phyloP scores from a whole-genome alignment of 1,140 invertebrate species.

The Centruroides vittatus region DNA sequence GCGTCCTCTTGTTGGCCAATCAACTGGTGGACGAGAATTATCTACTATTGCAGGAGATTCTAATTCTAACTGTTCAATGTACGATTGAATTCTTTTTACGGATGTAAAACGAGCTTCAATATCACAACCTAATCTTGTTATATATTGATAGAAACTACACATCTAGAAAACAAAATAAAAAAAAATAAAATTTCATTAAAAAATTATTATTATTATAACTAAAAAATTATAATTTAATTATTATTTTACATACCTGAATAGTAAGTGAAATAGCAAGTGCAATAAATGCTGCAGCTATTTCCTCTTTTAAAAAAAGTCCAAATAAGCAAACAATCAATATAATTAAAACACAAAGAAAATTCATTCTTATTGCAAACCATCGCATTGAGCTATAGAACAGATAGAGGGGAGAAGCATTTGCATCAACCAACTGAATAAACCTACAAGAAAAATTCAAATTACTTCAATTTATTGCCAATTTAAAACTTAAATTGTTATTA shows the following conservation, averaged over 20 bases:
- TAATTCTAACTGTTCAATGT: conserved; percentile 27
- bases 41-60: conserved; percentile 12
- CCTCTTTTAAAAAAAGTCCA: conserved; percentile 39
- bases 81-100: conserved; percentile 40
- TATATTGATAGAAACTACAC: conserved; percentile 50
- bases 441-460: conserved; percentile 26
- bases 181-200: no score
- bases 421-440: conserved; percentile 40
- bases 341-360: conserved; percentile 38
- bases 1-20: conserved; percentile 52
- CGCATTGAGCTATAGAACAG: conserved; percentile 44
- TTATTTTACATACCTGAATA: conserved; percentile 31
- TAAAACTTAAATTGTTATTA: not conserved
- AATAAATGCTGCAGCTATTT: conserved; percentile 42
- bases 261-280: conserved; percentile 51
- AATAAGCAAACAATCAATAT: conserved; percentile 39
- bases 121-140: conserved; percentile 42
- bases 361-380: conserved; percentile 53
- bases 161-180: conserved; percentile 28
- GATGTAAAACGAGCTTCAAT: conserved; percentile 49
- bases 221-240: no score
- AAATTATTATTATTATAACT: no score
- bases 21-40: conserved; percentile 28
- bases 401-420: conserved; percentile 37
- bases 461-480: not conserved